Percentiles rank a stretch among this genome's conserved stretches.
Evolutionary conservation across 2,797 vertebrate species (phyloP).

Genomic region (Ibycter americanus): DNA sequence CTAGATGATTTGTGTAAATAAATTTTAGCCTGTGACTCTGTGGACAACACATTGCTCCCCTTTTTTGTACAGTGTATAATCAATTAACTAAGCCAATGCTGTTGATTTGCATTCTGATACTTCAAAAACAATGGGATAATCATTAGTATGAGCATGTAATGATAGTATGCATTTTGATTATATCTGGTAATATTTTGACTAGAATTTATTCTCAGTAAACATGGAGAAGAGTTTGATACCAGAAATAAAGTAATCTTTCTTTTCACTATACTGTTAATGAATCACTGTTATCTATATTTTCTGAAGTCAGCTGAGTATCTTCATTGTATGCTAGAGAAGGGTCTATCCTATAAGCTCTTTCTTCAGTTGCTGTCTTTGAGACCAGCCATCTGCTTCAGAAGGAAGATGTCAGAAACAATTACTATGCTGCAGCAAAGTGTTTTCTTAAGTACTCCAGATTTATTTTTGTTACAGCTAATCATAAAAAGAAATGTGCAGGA

Average conservation of each 20-base stretch:
- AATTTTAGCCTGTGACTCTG: neutral
- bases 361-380: neutral
- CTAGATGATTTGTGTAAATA: neutral
- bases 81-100: neutral
- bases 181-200: neutral
- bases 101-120: neutral
- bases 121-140: neutral
- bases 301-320: neutral
- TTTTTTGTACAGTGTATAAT: neutral
- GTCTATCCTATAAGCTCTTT: neutral
- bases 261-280: neutral
- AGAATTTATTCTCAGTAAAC: neutral
- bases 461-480: constrained; percentile 49
- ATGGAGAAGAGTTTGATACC: neutral
- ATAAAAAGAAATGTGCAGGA: constrained; percentile 26
- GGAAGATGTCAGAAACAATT: constrained; percentile 28
- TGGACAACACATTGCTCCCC: neutral
- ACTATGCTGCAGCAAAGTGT: neutral
- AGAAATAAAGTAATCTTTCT: neutral
- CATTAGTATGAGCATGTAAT: neutral
- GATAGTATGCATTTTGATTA: neutral
- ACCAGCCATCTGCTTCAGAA: neutral
- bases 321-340: neutral
- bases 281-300: neutral
- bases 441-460: constrained; percentile 33